Evolutionary conservation across 2,797 vertebrate species (phyloP), one percentile per base, ranked within the genome.

Genomic region (Limosa lapponica): DNA sequence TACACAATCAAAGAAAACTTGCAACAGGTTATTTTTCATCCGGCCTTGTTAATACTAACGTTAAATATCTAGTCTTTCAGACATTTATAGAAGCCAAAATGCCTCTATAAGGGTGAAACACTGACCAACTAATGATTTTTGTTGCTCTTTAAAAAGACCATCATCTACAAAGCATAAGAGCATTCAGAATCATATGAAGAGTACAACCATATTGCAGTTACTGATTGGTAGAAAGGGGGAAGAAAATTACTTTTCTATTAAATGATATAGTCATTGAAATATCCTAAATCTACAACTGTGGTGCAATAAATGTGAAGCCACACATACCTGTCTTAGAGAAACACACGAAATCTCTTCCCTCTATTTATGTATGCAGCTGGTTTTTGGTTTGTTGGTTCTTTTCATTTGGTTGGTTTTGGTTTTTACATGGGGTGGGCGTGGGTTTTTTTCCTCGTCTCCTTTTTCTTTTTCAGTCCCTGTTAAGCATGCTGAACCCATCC

Each of bases 391-490:
- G 37, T 25, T 32, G 11, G 6, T 6, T 58, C 10, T 27, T n/a
- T 41, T 39, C 30, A 8, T 58, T 24, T 2, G 36, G 3, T n/a
- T 46, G 9, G 13, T 8, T 62, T 41, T 61, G 67, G 39, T 18
- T 49, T 51, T 43, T 4, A 43, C 2, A 4, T 51, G n/a, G 11
- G 4, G 3, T 41, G 4, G 3, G 2, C 13, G 8, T 13, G 8
- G 2, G 5, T 0, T 48, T 37, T 37, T 54, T 18, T 3, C 18
- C 2, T 3, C 5, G 36, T 8, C 25, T 12, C 14, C 8, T 62
- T 32, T 82, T 74, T 54, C 16, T 25, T 48, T 67, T 59, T 59
- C 49, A 82, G 0, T 75, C 27, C 5, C 13, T 65, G 16, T 48
- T 73, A 64, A 70, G 46, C 22, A 57, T 6, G 28, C 28, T 8